Conservation (phyloP, 2,113 vertebrate species). For the Salvator merianae region DNA sequence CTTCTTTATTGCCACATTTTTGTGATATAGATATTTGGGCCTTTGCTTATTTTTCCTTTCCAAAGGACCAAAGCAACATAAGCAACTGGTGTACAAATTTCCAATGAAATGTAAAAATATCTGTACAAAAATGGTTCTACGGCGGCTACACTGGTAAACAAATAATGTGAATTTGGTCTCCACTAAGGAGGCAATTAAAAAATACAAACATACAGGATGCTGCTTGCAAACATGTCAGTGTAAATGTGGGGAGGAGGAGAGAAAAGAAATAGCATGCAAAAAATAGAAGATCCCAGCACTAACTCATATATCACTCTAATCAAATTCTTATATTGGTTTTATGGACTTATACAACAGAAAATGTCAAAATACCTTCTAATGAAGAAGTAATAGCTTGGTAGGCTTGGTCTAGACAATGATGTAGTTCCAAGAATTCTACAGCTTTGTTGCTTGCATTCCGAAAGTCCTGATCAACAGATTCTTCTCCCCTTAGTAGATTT, state of each 20-base stretch:
- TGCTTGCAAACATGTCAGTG: too few species aligned
- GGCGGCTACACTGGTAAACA: not conserved
- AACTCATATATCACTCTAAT: not conserved
- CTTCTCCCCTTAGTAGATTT: conserved; percentile 52
- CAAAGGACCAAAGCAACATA: not conserved
- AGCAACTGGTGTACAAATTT: not conserved
- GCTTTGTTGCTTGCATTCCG: conserved; percentile 69
- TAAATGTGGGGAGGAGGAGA: too few species aligned
- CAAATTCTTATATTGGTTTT: not conserved
- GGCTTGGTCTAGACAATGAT: conserved; percentile 76
- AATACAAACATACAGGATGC: too few species aligned
- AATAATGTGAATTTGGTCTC: not conserved
- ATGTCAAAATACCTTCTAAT: conserved; percentile 77
- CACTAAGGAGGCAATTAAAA: not conserved
- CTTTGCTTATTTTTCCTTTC: too few species aligned
- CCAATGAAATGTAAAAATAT: not conserved
- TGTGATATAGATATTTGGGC: too few species aligned
- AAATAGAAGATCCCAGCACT: not conserved
- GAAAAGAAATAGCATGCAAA: not conserved
- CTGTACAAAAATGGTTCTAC: not conserved
- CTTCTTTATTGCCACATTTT: too few species aligned
- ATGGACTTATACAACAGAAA: not conserved
- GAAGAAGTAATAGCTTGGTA: conserved; percentile 67
- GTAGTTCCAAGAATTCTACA: conserved; percentile 78
- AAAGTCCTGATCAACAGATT: conserved; percentile 53